A percentile compares a stretch with the other conserved stretches of the same genome.
These are phyloP conservation scores for Plagodis pulveraria DNA, from an alignment of 2,888 invertebrate genomes.

Conservation along the genomic window DNA sequence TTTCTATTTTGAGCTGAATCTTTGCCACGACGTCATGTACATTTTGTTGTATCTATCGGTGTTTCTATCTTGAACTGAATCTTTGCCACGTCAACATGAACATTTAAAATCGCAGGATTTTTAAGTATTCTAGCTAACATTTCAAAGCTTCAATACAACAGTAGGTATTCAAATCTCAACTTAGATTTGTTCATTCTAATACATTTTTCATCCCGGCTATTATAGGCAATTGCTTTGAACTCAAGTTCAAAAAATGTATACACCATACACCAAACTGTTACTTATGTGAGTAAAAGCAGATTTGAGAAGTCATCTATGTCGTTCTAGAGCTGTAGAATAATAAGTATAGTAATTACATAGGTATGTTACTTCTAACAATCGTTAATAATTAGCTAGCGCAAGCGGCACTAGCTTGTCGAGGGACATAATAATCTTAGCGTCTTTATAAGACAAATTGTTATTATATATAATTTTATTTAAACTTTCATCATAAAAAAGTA, in stretches of 20 bases:
- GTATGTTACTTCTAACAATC: constrained; percentile 63
- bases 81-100: constrained; percentile 16
- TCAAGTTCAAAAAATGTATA: constrained; percentile 51
- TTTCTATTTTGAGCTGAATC: background rate
- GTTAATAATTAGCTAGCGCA: constrained; percentile 56
- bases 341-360: constrained; percentile 38
- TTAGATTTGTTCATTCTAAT: constrained; percentile 18
- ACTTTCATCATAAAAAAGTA: constrained; percentile 65
- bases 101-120: constrained; percentile 31
- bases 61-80: constrained; percentile 3
- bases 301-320: constrained; percentile 63
- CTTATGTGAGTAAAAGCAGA: constrained; percentile 38
- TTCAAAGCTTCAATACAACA: constrained; percentile 13
- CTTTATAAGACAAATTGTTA: constrained; percentile 71
- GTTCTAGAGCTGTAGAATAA: constrained; percentile 55
- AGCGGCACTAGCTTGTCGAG: constrained; percentile 58
- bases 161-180: background rate
- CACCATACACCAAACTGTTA: constrained; percentile 48
- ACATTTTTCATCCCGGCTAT: constrained; percentile 19
- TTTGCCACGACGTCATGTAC: background rate
- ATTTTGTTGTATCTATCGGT: background rate
- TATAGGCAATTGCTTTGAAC: constrained; percentile 50
- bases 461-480: constrained; percentile 61
- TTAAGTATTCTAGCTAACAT: constrained; percentile 17
- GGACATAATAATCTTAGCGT: constrained; percentile 57